Percentiles rank a stretch among this genome's conserved stretches.
Conservation (phyloP, 2,888 invertebrate species). For the Campoplex nolae region DNA sequence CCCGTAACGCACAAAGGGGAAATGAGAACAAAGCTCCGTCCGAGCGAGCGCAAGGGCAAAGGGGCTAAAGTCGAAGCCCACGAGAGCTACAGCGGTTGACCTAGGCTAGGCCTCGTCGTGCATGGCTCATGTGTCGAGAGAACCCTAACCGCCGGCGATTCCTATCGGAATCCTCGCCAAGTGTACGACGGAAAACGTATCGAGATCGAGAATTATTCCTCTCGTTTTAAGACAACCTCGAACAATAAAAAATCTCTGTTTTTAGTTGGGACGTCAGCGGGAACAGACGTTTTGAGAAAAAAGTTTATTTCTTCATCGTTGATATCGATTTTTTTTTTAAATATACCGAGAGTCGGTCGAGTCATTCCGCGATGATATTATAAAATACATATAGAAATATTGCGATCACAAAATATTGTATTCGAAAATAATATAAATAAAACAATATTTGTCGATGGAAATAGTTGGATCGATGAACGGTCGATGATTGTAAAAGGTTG, state of each 20-base stretch:
- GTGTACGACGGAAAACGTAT: background rate
- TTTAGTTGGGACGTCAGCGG: too few species aligned
- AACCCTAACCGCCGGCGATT: background rate
- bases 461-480: background rate
- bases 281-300: too few species aligned
- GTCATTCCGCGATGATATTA: too few species aligned
- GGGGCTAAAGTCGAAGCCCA: background rate
- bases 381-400: background rate
- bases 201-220: background rate
- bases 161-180: background rate
- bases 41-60: conserved; percentile 34
- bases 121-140: conserved; percentile 11
- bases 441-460: background rate
- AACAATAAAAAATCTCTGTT: background rate
- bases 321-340: too few species aligned
- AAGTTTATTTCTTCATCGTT: too few species aligned
- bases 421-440: background rate
- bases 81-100: conserved; percentile 62
- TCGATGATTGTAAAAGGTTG: background rate
- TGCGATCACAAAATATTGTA: background rate
- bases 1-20: conserved; percentile 29
- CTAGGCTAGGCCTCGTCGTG: conserved; percentile 64
- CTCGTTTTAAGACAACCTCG: background rate
- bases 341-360: too few species aligned
- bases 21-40: background rate